Conservation (phyloP, 2,113 vertebrate genomes). For the Spermophilus dauricus region DNA sequence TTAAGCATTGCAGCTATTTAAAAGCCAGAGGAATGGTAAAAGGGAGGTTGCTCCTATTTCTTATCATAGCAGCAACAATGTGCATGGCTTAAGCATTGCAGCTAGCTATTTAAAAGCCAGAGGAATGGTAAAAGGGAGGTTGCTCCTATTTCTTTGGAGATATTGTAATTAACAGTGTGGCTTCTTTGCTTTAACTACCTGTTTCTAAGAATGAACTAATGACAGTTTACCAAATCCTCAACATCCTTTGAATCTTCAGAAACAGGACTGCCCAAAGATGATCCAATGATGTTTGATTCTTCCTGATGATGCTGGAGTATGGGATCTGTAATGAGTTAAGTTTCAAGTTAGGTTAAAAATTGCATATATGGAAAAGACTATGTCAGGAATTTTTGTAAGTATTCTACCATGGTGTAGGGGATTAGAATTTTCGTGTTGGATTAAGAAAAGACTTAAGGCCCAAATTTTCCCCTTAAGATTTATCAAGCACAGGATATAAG, state of each 20-base stretch:
- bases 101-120: slow-evolving; percentile 67
- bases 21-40: slow-evolving; percentile 75
- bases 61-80: slow-evolving; percentile 83
- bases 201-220: slow-evolving; percentile 82
- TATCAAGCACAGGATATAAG: not conserved
- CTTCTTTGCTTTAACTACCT: slow-evolving; percentile 76
- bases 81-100: slow-evolving; percentile 63
- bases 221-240: slow-evolving; percentile 90
- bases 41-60: slow-evolving; percentile 76
- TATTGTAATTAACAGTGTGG: slow-evolving; percentile 72
- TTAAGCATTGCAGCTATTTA: slow-evolving; percentile 66
- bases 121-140: slow-evolving; percentile 67
- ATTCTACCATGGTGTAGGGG: slow-evolving; percentile 17
- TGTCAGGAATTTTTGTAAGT: not conserved
- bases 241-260: slow-evolving; percentile 90
- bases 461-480: not conserved
- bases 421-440: not conserved
- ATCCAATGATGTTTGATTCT: slow-evolving; percentile 91
- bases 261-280: slow-evolving; percentile 89
- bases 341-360: slow-evolving; percentile 39
- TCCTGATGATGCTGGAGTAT: slow-evolving; percentile 95
- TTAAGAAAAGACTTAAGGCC: slow-evolving; percentile 31
- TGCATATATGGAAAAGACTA: too few species aligned
- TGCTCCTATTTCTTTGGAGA: slow-evolving; percentile 84
- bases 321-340: slow-evolving; percentile 91